Base-by-base conservation (phyloP, 2,797 vertebrate species). In the Psittacula derbiana region DNA sequence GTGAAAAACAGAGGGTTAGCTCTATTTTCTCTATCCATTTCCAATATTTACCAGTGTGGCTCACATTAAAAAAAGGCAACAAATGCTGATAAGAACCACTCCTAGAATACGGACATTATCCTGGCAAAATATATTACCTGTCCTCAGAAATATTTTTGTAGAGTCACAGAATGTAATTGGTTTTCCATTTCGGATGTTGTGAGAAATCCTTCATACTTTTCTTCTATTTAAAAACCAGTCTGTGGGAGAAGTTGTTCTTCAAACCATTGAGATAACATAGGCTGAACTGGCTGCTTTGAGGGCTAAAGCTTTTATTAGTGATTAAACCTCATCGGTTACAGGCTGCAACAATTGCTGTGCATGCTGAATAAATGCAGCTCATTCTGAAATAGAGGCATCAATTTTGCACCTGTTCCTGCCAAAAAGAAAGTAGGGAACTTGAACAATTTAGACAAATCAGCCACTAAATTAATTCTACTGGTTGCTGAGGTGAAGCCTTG, bases 341-440 rank as follows among this genome's bases (percentile, higher is more conserved):
- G 40, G 50, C 71, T 70, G 83, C 33, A 86, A 57, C 33, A 50
- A 80, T 28, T 82, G 36, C 41, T 30, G 47, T 3, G 47, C n/a
- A 10, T 0, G 1, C 44, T 1, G 30, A 80, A 74, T 33, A 80
- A 75, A 44, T 2, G 55, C 0, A 1, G 11, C 30, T 89, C 5
- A 1, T 52, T 58, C 88, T 24, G 52, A 57, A 93, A 52, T 0
- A 70, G n/a, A 50, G 15, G 15, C 55, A 40, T 18, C 40, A 17
- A 30, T 60, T 79, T 17, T 44, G 31, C 73, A 31, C 55, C 41
- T 38, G 8, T 36, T n/a, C 36, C 38, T 52, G 33, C 8, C 12
- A 44, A 53, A 47, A 7, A 19, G 61, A 80, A 62, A 20, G 4
- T 7, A 31, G 40, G n/a, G 41, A 87, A 93, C 91, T 52, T 0